phyloP scores from a whole-genome alignment of 2,113 vertebrate genomes.

The Phodopus roborovskii region DNA sequence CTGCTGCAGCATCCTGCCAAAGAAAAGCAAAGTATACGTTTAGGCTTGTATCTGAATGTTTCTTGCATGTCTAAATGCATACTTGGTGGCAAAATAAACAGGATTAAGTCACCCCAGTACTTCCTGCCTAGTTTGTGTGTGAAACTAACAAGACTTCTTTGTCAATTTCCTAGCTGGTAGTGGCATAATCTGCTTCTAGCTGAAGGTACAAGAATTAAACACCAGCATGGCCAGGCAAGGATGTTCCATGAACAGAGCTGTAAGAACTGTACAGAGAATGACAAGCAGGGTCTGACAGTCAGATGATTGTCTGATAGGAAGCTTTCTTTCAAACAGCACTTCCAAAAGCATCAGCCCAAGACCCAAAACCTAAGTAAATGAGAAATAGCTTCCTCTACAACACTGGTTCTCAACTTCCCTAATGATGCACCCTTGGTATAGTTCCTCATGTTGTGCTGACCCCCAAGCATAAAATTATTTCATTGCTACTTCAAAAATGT shows the following conservation, averaged over 20 bases:
- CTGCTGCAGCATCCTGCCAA: constrained; percentile 95
- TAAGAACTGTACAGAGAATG: background rate
- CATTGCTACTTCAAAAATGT: background rate
- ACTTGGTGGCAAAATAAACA: background rate
- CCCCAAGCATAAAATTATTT: background rate
- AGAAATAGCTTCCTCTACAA: background rate
- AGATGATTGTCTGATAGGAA: background rate
- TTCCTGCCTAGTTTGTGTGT: background rate
- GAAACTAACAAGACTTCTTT: background rate
- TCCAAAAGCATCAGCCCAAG: background rate
- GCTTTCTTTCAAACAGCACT: background rate
- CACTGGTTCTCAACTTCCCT: background rate
- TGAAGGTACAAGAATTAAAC: background rate
- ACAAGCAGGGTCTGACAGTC: background rate
- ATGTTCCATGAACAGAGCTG: background rate
- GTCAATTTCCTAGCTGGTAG: background rate
- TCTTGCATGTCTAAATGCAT: background rate
- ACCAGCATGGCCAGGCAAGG: background rate
- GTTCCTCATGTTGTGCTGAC: background rate
- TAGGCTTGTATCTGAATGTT: background rate
- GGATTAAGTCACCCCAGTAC: background rate
- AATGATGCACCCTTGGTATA: background rate
- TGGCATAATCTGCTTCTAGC: background rate
- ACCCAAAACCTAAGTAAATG: background rate
- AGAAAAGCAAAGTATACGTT: background rate